Evolutionary conservation across 2,113 vertebrate species (phyloP), one percentile per base, ranked within the genome.

Genomic region (Paradoxurus hermaphroditus): DNA sequence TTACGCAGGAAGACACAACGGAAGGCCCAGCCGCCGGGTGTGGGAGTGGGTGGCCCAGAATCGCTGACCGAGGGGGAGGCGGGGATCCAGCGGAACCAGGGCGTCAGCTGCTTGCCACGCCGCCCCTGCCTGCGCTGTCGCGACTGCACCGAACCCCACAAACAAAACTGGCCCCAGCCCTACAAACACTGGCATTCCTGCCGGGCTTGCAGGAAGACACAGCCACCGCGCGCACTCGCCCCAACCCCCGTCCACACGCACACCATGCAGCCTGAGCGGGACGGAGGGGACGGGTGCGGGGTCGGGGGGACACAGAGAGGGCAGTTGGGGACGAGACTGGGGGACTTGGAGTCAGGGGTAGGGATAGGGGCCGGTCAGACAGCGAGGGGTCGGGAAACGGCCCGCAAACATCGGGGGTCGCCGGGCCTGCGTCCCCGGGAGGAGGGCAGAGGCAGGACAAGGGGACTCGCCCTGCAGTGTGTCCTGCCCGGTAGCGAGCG

Each of bases 31-130:
- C n/a, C n/a, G n/a, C n/a, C n/a, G 39, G 67, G 34, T 2, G 6
- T 31, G 3, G 44, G 34, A 93, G 67, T 56, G 25, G 36, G 12
- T 67, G 2, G 0, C 23, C 70, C 27, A 39, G 31, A 18, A 25
- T 75, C 15, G 5, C 53, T 13, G 25, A 10, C n/a, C 5, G 0
- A 0, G 1, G 5, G 23, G 16, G 7, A 41, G 29, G 34, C 13
- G 41, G n/a, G 56, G 18, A 1, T 2, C 4, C 4, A 0, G 5
- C 14, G 31, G n/a, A 27, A 4, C 10, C 18, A 41, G n/a, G 25
- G 8, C 51, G 1, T 5, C 13, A 21, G 29, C 5, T 63, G 21
- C 36, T 67, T n/a, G 9, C 23, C 31, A 59, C 29, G 9, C 67
- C 62, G 68, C 15, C 36, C 29, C 21, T n/a, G 51, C n/a, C 46